Evolutionary conservation across 2,888 invertebrate species (phyloP).

Genomic region (Diplazon laetatorius): DNA sequence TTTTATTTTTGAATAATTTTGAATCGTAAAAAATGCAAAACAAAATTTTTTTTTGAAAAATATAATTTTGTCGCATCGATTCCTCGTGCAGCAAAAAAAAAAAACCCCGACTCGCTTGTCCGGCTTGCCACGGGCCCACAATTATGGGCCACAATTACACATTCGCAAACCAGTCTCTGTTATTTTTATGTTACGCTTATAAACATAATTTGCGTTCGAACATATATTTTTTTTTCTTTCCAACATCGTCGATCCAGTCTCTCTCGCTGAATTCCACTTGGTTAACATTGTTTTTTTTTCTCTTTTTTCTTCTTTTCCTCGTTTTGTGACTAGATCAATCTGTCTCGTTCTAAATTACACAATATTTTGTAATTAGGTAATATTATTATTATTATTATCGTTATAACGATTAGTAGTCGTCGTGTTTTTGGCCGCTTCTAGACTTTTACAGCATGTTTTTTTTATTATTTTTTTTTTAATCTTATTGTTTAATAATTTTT

Average conservation of each 20-base stretch:
- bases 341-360: constrained; percentile 37
- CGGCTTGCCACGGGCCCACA: no score
- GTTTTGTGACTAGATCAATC: constrained; percentile 34
- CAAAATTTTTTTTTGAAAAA: no score
- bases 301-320: constrained; percentile 27
- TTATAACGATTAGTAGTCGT: constrained; percentile 69
- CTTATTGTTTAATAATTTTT: constrained; percentile 4
- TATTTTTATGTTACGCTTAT: constrained; percentile 12
- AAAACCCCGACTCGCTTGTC: no score
- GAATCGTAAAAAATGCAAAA: no score
- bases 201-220: constrained; percentile 4
- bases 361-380: constrained; percentile 53
- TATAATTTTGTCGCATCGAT: no score
- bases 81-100: no score
- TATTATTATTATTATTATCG: constrained; percentile 67
- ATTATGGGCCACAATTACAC: no score
- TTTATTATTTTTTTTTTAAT: constrained; percentile 26
- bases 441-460: constrained; percentile 67
- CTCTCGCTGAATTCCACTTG: constrained; percentile 56
- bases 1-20: no score
- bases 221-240: constrained; percentile 18
- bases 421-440: constrained; percentile 79
- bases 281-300: constrained; percentile 35
- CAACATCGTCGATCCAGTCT: constrained; percentile 31
- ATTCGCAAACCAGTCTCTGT: no score